These are phyloP conservation scores for Phenganax subtilis DNA, from an alignment of 92 coral and sea anemone genomes.

Conservation along the genomic window DNA sequence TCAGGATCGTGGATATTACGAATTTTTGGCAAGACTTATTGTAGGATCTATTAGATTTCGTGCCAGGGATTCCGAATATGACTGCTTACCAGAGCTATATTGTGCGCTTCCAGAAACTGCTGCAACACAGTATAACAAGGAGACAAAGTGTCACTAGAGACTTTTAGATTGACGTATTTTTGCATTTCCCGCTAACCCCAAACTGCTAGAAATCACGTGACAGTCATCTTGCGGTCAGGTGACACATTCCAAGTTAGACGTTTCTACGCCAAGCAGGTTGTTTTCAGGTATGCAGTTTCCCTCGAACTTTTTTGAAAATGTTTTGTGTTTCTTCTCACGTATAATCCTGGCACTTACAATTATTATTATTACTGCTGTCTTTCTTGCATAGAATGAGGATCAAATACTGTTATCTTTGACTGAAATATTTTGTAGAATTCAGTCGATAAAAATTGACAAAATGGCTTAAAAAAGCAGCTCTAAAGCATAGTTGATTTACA, in stretches of 20 bases:
- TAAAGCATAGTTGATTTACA: constrained; percentile 2
- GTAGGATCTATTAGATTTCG: no score
- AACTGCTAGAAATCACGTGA: neutral
- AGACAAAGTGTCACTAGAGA: no score
- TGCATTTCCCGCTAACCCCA: neutral
- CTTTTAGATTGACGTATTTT: constrained; percentile 7
- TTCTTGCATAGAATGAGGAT: constrained; percentile 1
- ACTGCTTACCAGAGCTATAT: no score
- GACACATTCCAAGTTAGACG: constrained; percentile 1
- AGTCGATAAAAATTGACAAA: neutral
- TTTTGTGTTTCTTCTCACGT: neutral
- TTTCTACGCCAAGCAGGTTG: neutral
- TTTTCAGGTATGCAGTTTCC: constrained; percentile 3
- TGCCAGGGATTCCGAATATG: no score
- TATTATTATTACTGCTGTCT: neutral
- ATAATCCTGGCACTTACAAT: neutral
- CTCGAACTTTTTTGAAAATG: neutral
- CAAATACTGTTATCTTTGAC: neutral
- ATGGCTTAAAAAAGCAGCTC: neutral
- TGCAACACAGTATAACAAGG: no score
- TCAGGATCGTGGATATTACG: no score
- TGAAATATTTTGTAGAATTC: neutral
- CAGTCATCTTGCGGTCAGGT: constrained; percentile 3
- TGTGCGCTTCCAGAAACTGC: no score
- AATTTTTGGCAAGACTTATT: no score